phyloP scores from a whole-genome alignment of 2,888 invertebrate genomes.

The Pollenia angustigena region DNA sequence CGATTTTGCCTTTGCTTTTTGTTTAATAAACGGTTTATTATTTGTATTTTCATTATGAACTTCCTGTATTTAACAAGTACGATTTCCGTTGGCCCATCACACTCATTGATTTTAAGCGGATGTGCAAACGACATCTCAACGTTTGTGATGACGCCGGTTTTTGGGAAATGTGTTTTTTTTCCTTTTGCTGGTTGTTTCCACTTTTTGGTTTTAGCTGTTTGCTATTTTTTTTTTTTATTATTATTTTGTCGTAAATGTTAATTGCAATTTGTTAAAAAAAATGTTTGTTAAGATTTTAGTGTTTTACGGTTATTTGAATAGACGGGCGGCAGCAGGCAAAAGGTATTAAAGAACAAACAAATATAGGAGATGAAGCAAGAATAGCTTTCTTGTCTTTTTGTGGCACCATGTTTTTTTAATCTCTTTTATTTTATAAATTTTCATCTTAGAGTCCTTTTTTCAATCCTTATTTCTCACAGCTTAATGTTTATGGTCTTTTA shows the following conservation, averaged over 20 bases:
- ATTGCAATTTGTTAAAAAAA: constrained; percentile 74
- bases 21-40: constrained; percentile 47
- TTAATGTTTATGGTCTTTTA: constrained; percentile 53
- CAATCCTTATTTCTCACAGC: background rate
- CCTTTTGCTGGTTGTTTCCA: background rate
- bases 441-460: background rate
- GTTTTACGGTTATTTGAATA: background rate
- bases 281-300: constrained; percentile 51
- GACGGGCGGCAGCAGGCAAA: background rate
- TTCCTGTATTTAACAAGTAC: constrained; percentile 75
- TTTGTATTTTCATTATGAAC: constrained; percentile 72
- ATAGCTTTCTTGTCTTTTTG: too few relatives aligned
- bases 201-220: background rate
- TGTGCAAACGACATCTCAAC: constrained; percentile 65
- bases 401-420: background rate
- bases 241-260: constrained; percentile 66
- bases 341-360: too few relatives aligned
- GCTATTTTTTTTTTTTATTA: background rate
- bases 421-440: background rate
- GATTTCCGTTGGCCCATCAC: constrained; percentile 72
- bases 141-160: constrained; percentile 59
- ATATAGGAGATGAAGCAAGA: background rate
- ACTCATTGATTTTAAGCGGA: constrained; percentile 70
- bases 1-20: background rate
- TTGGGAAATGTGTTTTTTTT: constrained; percentile 10